Percentiles rank a stretch among this genome's conserved stretches.
phyloP scores from a whole-genome alignment of 2,888 invertebrate genomes.

The Gandaritis pyraliata region DNA sequence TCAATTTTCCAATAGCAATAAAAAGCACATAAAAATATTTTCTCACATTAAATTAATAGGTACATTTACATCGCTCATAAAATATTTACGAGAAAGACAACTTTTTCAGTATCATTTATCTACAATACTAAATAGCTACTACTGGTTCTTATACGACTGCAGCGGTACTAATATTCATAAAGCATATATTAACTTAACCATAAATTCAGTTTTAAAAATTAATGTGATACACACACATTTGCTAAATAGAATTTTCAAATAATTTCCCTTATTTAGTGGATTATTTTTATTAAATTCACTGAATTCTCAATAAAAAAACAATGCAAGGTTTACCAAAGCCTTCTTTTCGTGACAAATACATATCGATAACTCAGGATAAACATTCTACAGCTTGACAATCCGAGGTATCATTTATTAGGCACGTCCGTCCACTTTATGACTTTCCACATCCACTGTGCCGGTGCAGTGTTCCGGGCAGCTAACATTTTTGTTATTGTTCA shows the following conservation, averaged over 20 bases:
- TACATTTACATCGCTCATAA: constrained; percentile 22
- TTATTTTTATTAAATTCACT: too few species aligned
- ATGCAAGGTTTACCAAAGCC: too few species aligned
- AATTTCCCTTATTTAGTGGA: too few species aligned
- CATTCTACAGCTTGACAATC: constrained; percentile 26
- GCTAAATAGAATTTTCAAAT: too few species aligned
- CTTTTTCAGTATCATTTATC: constrained; percentile 8
- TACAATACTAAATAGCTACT: not conserved
- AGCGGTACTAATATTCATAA: too few species aligned
- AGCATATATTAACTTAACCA: too few species aligned
- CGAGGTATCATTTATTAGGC: constrained; percentile 21
- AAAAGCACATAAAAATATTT: constrained; percentile 19
- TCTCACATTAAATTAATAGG: constrained; percentile 9
- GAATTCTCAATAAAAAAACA: too few species aligned
- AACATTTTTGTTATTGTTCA: constrained; percentile 11
- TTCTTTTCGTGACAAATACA: too few species aligned
- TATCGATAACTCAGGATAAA: constrained; percentile 29
- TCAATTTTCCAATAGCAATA: constrained; percentile 16
- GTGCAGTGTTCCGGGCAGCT: constrained; percentile 5
- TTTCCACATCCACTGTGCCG: constrained; percentile 13
- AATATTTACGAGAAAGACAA: constrained; percentile 25
- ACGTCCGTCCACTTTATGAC: constrained; percentile 30
- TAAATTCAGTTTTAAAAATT: too few species aligned
- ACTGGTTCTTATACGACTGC: too few species aligned
- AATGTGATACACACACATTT: too few species aligned